Evolutionary conservation across 2,888 invertebrate species (phyloP), one percentile per base, ranked within the genome.

Genomic region (Aquatica leii): DNA sequence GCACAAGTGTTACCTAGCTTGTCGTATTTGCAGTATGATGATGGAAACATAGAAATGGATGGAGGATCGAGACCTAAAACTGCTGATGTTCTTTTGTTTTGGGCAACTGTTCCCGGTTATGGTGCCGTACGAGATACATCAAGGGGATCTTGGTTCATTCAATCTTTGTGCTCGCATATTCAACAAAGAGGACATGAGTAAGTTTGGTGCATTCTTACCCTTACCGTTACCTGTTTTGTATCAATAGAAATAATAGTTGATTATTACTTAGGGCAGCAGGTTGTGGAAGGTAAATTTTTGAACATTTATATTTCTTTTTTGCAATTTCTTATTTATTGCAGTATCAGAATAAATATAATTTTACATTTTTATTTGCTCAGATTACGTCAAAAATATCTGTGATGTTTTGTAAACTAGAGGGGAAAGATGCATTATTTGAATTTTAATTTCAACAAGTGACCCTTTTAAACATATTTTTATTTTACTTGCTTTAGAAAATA

Each of bases 111-210:
- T 15, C 76, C 78, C 1, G 80, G 80, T 5, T 81, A 69, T 69
- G 77, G 77, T 17, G 78, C 80, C 1, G 73, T 81, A 20, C 69
- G 81, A 41, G 70, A 79, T 67, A 73, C 66, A 56, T 71, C 67
- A 37, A 67, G 62, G 0, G 81, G 81, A 0, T 73, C 79, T 0
- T 81, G 81, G 81, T 79, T 80, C 57, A 80, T 81, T 1, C 79
- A 80, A 63, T 71, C 75, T 0, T 57, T 81, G 8, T 81, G 80
- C 62, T 64, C 77, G 12, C 68, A 69, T 53, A 71, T 81, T 59
- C 66, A 69, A 3, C 57, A 70, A 15, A 55, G 69, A 48, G 71
- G 69, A 17, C 20, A 71, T 43, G 65, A 62, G 78, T 78, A 71
- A 71, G 70, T 35, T n/a, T 59, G 52, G 9, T 0, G 3, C 5